Conservation (phyloP, 2,888 invertebrate genomes). For the Ornithoptera priamus region DNA sequence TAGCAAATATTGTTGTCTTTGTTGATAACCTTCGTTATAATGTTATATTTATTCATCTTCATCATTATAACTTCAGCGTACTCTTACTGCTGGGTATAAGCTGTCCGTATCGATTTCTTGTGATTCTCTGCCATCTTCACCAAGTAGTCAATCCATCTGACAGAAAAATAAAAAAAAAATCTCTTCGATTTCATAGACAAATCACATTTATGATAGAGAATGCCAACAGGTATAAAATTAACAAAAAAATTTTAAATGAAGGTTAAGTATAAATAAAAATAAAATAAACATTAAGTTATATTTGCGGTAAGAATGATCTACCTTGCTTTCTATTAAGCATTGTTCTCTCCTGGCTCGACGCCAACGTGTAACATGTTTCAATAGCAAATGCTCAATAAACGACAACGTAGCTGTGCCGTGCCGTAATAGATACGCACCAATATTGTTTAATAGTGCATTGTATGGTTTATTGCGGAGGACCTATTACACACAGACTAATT, state of each 20-base stretch:
- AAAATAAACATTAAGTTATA: not conserved
- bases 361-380: slow-evolving; percentile 25
- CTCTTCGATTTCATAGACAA: too few relatives aligned
- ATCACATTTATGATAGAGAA: too few relatives aligned
- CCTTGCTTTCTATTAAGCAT: slow-evolving; percentile 15
- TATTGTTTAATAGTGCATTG: slow-evolving; percentile 14
- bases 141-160: too few relatives aligned
- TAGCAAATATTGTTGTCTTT: too few relatives aligned
- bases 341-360: slow-evolving; percentile 10
- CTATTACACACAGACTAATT: slow-evolving; percentile 2
- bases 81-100: too few relatives aligned
- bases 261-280: not conserved
- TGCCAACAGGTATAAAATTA: too few relatives aligned
- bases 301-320: slow-evolving; percentile 6
- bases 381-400: slow-evolving; percentile 26
- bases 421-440: slow-evolving; percentile 19
- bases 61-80: too few relatives aligned
- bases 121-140: too few relatives aligned
- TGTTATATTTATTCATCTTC: too few relatives aligned
- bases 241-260: not conserved
- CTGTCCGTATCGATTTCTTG: too few relatives aligned
- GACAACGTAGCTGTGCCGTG: slow-evolving; percentile 9
- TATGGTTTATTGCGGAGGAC: slow-evolving; percentile 4
- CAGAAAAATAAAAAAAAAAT: too few relatives aligned
- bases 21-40: too few relatives aligned